Conservation (phyloP, 1,140 invertebrate genomes). For the Dinoponera quadriceps region DNA sequence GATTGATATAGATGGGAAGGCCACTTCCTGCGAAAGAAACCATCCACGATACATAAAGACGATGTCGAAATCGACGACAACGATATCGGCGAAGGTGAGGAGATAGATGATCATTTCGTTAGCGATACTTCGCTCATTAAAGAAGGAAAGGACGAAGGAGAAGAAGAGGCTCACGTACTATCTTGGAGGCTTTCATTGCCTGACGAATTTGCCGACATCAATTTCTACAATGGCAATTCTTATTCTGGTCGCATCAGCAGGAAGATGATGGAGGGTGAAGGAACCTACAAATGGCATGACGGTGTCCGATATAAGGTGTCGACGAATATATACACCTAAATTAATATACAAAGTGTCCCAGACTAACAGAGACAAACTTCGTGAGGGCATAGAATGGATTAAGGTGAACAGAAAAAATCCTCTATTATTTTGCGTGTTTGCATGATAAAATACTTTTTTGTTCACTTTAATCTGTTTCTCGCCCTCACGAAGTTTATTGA, state of each 20-base stretch:
- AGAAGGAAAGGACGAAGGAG: neutral
- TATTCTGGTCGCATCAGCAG: slow-evolving; percentile 84
- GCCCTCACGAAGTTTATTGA: too few species aligned
- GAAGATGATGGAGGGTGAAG: slow-evolving; percentile 86
- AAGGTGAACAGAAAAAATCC: too few species aligned
- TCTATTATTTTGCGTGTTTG: too few species aligned
- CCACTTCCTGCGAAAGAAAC: slow-evolving; percentile 41
- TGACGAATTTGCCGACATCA: slow-evolving; percentile 79
- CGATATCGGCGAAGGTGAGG: neutral
- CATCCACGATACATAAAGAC: neutral
- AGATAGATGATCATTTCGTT: neutral
- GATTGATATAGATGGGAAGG: slow-evolving; percentile 59
- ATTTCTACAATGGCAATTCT: slow-evolving; percentile 83
- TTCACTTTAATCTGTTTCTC: neutral
- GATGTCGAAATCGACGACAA: neutral
- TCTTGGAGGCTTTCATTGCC: slow-evolving; percentile 63
- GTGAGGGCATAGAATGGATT: too few species aligned
- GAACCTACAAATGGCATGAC: slow-evolving; percentile 86
- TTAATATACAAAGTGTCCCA: too few species aligned
- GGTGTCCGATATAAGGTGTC: slow-evolving; percentile 85
- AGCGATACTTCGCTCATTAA: neutral
- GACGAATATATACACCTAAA: neutral
- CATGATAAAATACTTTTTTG: neutral
- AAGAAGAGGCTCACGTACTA: slow-evolving; percentile 1
- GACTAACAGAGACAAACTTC: too few species aligned